These are phyloP conservation scores for Acanthopagrus latus DNA, from an alignment of 2,797 vertebrate species.

Conservation along the genomic window DNA sequence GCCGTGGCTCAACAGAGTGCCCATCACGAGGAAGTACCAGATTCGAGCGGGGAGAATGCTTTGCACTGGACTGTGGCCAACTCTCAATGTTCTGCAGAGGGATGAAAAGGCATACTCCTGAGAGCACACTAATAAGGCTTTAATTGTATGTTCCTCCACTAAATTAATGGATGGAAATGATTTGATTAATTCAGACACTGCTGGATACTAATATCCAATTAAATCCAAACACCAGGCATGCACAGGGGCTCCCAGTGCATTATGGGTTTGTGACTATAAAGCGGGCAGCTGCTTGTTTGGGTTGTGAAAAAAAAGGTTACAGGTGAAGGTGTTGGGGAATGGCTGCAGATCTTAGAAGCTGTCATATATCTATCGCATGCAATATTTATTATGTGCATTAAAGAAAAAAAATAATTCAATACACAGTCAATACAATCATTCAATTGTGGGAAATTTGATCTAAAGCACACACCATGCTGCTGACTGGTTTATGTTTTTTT, in stretches of 20 bases:
- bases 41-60: slow-evolving; percentile 74
- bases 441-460: slow-evolving; percentile 24
- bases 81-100: slow-evolving; percentile 88
- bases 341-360: slow-evolving; percentile 35
- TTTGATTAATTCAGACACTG: slow-evolving; percentile 89
- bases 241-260: slow-evolving; percentile 78
- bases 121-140: slow-evolving; percentile 85
- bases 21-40: slow-evolving; percentile 63
- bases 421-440: slow-evolving; percentile 17
- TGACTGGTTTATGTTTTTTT: slow-evolving; percentile 13
- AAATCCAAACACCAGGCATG: slow-evolving; percentile 81
- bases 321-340: slow-evolving; percentile 63
- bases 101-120: slow-evolving; percentile 88
- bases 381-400: slow-evolving; percentile 49
- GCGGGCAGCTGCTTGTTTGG: slow-evolving; percentile 67
- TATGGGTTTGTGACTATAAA: slow-evolving; percentile 72
- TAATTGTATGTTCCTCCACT: slow-evolving; percentile 91
- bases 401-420: slow-evolving; percentile 29
- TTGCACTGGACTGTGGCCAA: slow-evolving; percentile 84
- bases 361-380: slow-evolving; percentile 28
- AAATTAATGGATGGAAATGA: slow-evolving; percentile 90
- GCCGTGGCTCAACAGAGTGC: slow-evolving; percentile 49
- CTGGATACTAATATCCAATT: slow-evolving; percentile 90
- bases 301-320: slow-evolving; percentile 50
- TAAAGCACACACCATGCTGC: background rate